Conservation (phyloP, 1,140 invertebrate species). For the Halictus rubicundus region DNA sequence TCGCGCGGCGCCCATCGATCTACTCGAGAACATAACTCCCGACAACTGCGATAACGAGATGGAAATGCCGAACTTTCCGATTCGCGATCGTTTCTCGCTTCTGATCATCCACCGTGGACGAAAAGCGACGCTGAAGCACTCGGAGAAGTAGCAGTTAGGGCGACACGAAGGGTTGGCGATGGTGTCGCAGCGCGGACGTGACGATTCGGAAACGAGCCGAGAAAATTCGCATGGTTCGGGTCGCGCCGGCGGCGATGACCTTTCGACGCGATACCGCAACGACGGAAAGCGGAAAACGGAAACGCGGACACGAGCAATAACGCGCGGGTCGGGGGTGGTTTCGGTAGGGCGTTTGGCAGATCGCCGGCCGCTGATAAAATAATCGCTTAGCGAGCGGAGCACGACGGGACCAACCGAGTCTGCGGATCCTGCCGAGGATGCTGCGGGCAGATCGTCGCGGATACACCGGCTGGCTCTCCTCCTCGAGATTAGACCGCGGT, state of each 20-base stretch:
- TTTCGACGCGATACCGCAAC: constrained; percentile 29
- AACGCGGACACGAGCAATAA: constrained; percentile 6
- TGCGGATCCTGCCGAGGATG: constrained; percentile 51
- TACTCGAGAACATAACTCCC: constrained; percentile 22
- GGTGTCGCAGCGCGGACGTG: background rate
- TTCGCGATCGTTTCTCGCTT: too few species aligned
- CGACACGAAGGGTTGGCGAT: background rate
- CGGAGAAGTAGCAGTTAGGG: too few species aligned
- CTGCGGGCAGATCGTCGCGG: constrained; percentile 35
- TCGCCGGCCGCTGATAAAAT: constrained; percentile 75
- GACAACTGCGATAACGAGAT: constrained; percentile 45
- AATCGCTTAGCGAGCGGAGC: constrained; percentile 74
- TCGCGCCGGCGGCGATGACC: constrained; percentile 12
- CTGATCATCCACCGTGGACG: too few species aligned
- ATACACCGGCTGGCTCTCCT: constrained; percentile 24
- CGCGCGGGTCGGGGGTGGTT: background rate
- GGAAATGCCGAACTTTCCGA: constrained; percentile 24
- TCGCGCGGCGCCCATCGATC: background rate
- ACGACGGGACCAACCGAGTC: constrained; percentile 60
- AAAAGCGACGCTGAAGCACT: too few species aligned
- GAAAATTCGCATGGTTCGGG: background rate
- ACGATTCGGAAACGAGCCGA: background rate
- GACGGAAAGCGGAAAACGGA: background rate
- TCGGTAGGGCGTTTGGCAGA: constrained; percentile 71
- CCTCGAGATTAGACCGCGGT: constrained; percentile 31